These are phyloP conservation scores for Amphipyra tragopoginis DNA, from an alignment of 2,888 invertebrate species.

Conservation along the genomic window DNA sequence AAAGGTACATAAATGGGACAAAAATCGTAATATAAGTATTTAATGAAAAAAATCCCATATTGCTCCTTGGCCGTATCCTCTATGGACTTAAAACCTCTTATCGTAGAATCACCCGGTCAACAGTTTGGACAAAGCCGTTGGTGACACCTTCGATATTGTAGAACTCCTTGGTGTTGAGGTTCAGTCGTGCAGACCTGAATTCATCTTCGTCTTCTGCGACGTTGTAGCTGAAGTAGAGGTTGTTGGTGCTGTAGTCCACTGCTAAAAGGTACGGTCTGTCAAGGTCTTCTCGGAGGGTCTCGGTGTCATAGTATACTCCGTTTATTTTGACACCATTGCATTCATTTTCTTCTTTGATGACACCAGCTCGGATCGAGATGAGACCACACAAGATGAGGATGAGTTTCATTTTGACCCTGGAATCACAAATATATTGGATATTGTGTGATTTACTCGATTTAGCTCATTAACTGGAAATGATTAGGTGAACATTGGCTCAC, in stretches of 20 bases:
- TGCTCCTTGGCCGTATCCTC: too few species aligned
- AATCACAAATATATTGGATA: conserved; percentile 18
- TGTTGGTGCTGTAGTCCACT: conserved; percentile 74
- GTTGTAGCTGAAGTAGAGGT: conserved; percentile 79
- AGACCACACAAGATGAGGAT: conserved; percentile 60
- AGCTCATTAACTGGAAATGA: not conserved
- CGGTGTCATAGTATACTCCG: conserved; percentile 68
- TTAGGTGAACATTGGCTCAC: conserved; percentile 7
- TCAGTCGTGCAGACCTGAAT: conserved; percentile 72
- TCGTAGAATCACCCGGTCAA: too few species aligned
- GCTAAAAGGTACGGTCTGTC: conserved; percentile 76
- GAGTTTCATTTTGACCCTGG: conserved; percentile 65
- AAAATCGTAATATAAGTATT: too few species aligned
- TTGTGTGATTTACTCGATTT: not conserved
- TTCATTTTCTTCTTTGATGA: conserved; percentile 60
- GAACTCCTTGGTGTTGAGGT: conserved; percentile 75
- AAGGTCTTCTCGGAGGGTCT: conserved; percentile 68
- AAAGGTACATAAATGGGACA: too few species aligned
- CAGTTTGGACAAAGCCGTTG: conserved; percentile 79
- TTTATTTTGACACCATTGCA: conserved; percentile 71
- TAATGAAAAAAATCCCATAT: too few species aligned
- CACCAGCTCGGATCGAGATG: conserved; percentile 63
- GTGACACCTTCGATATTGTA: conserved; percentile 67
- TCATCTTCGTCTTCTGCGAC: conserved; percentile 63
- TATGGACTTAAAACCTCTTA: too few species aligned